A percentile compares a stretch with the other conserved stretches of the same genome.
phyloP scores from a whole-genome alignment of 2,113 vertebrate species.

The Jacana jacana region DNA sequence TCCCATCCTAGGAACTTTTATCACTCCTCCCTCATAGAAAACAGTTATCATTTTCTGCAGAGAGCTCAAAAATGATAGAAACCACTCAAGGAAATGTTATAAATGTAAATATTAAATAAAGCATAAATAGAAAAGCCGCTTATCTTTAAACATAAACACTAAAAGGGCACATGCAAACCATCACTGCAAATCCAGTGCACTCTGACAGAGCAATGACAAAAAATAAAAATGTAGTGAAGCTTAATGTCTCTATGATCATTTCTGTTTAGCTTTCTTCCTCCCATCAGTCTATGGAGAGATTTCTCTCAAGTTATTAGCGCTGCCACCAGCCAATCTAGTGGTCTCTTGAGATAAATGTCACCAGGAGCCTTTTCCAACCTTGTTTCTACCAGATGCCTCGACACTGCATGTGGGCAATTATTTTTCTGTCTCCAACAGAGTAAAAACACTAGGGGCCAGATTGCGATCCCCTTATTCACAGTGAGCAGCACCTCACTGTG shows the following conservation, averaged over 20 bases:
- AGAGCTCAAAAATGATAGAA: slow-evolving; percentile 32
- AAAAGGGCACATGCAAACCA: slow-evolving; percentile 34
- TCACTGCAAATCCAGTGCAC: not conserved
- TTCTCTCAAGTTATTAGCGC: not conserved
- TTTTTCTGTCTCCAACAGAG: not conserved
- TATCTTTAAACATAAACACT: slow-evolving; percentile 53
- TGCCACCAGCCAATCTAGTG: not conserved
- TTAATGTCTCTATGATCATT: not conserved
- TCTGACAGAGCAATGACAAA: not conserved
- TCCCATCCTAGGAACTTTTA: not conserved
- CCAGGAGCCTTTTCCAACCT: not conserved
- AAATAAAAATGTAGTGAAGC: not conserved
- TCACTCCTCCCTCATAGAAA: not conserved
- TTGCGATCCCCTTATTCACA: not conserved
- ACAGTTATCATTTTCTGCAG: not conserved
- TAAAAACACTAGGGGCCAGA: not conserved
- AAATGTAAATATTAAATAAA: slow-evolving; percentile 20
- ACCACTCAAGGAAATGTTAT: slow-evolving; percentile 7
- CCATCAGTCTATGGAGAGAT: not conserved
- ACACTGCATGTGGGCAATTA: not conserved
- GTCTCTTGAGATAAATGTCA: slow-evolving; percentile 13
- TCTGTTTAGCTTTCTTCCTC: not conserved
- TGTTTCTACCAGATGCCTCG: not conserved
- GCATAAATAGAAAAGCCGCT: slow-evolving; percentile 33
- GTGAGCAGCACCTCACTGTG: not conserved